Evolutionary conservation across 2,113 vertebrate genomes (phyloP).

Genomic region (Rhombomys opimus): DNA sequence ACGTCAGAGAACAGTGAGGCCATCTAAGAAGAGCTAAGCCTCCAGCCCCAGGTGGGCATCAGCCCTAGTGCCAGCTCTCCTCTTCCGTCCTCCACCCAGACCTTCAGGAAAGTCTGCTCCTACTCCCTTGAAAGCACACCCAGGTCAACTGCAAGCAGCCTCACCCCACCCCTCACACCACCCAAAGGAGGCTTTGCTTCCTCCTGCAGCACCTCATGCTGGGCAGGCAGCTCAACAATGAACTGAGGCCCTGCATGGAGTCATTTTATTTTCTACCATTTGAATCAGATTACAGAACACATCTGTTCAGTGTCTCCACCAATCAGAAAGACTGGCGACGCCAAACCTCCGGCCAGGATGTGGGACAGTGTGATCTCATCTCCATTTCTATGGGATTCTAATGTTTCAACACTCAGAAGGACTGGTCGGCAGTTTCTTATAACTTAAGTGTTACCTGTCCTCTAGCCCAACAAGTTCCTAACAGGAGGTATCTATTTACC

Average conservation of each 20-base stretch:
- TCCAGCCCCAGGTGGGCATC: neutral
- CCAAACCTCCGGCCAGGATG: neutral
- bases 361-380: no score
- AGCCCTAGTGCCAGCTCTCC: no score
- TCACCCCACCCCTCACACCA: neutral
- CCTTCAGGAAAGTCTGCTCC: neutral
- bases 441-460: neutral
- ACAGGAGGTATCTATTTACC: neutral
- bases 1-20: neutral
- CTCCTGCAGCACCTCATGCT: neutral
- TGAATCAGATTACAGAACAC: neutral
- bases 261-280: neutral
- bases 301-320: neutral
- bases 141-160: neutral
- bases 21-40: neutral
- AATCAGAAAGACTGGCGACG: neutral
- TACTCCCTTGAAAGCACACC: neutral
- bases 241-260: neutral
- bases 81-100: neutral
- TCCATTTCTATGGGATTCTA: neutral
- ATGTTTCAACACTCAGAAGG: neutral
- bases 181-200: no score
- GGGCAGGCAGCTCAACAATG: neutral
- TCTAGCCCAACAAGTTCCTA: neutral
- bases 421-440: neutral